Percentiles rank a stretch among this genome's conserved stretches.
These are phyloP conservation scores for Amaurobius ferox DNA, from an alignment of 2,888 invertebrate genomes.

Conservation along the genomic window DNA sequence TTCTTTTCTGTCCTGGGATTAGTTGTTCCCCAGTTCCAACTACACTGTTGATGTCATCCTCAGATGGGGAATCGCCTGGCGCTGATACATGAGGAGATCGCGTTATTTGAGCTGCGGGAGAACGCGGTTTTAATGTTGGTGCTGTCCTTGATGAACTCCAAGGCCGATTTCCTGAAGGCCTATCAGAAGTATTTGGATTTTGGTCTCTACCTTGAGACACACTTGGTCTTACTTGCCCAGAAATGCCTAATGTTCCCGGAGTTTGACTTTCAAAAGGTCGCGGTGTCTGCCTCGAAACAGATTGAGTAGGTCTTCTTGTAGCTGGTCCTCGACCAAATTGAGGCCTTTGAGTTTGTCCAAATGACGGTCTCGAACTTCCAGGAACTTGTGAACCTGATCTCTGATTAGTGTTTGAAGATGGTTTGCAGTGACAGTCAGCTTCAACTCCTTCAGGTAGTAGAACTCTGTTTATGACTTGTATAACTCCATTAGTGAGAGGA, in stretches of 20 bases:
- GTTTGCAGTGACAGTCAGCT: constrained; percentile 72
- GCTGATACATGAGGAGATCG: constrained; percentile 1
- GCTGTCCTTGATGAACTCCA: constrained; percentile 37
- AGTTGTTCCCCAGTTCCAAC: constrained; percentile 19
- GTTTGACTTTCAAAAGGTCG: constrained; percentile 30
- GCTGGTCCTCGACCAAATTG: constrained; percentile 3
- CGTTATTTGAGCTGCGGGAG: constrained; percentile 18
- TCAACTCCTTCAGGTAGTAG: constrained; percentile 74
- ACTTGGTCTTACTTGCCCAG: neutral
- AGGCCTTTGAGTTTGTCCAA: constrained; percentile 36
- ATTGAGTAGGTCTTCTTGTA: constrained; percentile 34
- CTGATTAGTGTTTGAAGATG: constrained; percentile 24
- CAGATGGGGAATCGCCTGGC: constrained; percentile 16
- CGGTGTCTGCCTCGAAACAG: constrained; percentile 23
- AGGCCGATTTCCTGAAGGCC: constrained; percentile 10
- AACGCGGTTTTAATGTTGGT: constrained; percentile 10
- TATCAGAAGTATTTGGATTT: neutral
- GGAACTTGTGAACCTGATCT: neutral
- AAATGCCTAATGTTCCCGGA: neutral
- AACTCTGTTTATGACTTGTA: constrained; percentile 76
- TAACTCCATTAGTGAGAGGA: constrained; percentile 75
- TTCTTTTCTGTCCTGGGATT: constrained; percentile 14
- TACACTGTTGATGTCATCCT: constrained; percentile 34
- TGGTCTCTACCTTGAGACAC: neutral
- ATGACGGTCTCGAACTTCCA: neutral